These are phyloP conservation scores for Muntiacus reevesi DNA, from an alignment of 2,113 vertebrate species.

Conservation along the genomic window DNA sequence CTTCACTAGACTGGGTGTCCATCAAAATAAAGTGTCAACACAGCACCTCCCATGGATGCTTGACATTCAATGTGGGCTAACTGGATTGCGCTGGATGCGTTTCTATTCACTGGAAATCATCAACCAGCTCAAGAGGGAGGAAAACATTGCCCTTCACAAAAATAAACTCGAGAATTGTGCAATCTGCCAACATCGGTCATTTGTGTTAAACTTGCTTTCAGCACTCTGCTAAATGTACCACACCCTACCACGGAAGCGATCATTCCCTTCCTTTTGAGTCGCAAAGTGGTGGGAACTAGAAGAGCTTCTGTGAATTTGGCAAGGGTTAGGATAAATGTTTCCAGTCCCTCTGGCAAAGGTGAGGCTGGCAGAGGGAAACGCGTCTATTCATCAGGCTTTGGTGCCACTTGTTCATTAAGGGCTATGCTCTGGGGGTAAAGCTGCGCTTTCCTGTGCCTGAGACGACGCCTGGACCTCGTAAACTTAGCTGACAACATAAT, in stretches of 20 bases:
- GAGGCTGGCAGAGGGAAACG: neutral
- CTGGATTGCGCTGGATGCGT: neutral
- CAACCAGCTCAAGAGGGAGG: neutral
- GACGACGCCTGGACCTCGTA: neutral
- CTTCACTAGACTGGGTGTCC: neutral
- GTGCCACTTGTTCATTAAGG: neutral
- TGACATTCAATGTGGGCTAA: too few species aligned
- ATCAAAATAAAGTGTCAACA: neutral
- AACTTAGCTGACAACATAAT: neutral
- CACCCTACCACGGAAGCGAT: neutral
- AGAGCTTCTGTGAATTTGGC: conserved; percentile 21
- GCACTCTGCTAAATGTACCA: neutral
- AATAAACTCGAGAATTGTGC: conserved; percentile 43
- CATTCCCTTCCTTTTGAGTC: conserved; percentile 43
- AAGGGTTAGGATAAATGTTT: conserved; percentile 17
- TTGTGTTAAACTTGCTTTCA: conserved; percentile 36
- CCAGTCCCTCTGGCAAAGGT: conserved; percentile 10
- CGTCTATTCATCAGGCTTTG: neutral
- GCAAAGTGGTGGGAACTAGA: conserved; percentile 3
- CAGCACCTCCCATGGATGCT: neutral
- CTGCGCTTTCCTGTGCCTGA: neutral
- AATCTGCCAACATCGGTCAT: conserved; percentile 7
- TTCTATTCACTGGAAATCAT: conserved; percentile 6
- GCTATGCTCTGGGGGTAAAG: neutral
- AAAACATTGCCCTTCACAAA: conserved; percentile 33